phyloP scores from a whole-genome alignment of 2,113 vertebrate genomes.

The Tonatia bakeri region DNA sequence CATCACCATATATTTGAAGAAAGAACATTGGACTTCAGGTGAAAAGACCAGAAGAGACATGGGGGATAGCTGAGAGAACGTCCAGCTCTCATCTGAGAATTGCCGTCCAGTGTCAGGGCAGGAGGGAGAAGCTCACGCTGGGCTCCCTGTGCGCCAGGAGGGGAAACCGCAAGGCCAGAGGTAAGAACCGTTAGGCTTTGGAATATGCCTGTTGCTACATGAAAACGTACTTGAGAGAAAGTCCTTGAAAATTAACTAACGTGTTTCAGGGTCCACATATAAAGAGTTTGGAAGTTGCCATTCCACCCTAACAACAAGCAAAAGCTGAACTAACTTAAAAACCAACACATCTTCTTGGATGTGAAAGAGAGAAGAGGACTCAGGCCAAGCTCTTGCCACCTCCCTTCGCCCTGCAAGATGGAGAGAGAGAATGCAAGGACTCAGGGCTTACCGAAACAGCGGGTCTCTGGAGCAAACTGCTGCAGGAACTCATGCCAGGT shows the following conservation, averaged over 20 bases:
- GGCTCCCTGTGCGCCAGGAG: too few relatives aligned
- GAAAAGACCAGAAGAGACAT: background rate
- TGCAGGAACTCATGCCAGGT: fast-evolving
- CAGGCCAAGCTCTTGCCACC: background rate
- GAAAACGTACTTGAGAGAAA: background rate
- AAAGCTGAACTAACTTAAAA: background rate
- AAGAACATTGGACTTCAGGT: background rate
- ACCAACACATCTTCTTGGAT: background rate
- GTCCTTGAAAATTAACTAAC: background rate
- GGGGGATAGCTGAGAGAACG: background rate
- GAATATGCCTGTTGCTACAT: background rate
- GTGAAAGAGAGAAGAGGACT: background rate
- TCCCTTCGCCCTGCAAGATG: background rate
- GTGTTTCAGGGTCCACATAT: background rate
- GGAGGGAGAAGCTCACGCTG: background rate
- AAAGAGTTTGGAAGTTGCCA: background rate
- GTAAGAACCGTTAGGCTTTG: background rate
- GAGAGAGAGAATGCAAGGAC: background rate
- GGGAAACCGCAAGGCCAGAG: background rate
- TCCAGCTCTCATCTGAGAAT: background rate
- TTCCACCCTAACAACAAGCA: background rate
- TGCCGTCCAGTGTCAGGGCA: background rate
- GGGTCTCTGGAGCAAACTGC: background rate
- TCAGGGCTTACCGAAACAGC: background rate
- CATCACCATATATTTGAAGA: background rate